Evolutionary conservation across 2,888 invertebrate genomes (phyloP).

Genomic region (Sclerodermus sp.): DNA sequence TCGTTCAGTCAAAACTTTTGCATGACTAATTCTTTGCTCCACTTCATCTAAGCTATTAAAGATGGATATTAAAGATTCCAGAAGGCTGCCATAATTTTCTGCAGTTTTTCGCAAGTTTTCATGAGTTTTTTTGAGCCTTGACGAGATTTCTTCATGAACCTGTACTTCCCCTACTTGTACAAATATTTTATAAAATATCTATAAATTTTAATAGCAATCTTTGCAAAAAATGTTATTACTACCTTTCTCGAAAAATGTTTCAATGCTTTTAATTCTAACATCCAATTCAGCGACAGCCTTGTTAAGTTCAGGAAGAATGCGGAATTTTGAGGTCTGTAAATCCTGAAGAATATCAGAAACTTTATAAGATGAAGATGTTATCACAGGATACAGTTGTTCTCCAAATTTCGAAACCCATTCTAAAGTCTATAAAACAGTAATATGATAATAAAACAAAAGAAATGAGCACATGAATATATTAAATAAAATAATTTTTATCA

Average conservation of each 20-base stretch:
- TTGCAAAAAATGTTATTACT: too few species aligned
- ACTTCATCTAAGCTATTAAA: conserved; percentile 62
- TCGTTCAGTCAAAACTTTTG: conserved; percentile 61
- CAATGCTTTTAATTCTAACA: conserved; percentile 68
- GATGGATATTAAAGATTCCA: conserved; percentile 72
- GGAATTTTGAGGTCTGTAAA: conserved; percentile 63
- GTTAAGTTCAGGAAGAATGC: conserved; percentile 65
- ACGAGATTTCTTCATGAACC: conserved; percentile 65
- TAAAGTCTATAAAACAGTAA: conserved; percentile 61
- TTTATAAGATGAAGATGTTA: conserved; percentile 66
- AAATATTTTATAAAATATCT: conserved; percentile 2
- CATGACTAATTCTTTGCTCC: conserved; percentile 55
- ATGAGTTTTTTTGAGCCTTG: conserved; percentile 68
- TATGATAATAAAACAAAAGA: neutral
- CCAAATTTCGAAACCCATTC: conserved; percentile 71
- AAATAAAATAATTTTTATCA: neutral
- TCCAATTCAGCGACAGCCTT: conserved; percentile 70
- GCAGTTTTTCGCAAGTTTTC: conserved; percentile 69
- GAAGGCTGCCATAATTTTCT: conserved; percentile 71
- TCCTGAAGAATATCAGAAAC: conserved; percentile 63
- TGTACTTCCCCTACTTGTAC: conserved; percentile 52
- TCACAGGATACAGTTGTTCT: conserved; percentile 74
- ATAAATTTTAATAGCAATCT: neutral
- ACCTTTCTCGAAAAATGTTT: conserved; percentile 67
- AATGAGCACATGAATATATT: neutral